A percentile compares a stretch with the other conserved stretches of the same genome.
Evolutionary conservation across 2,113 vertebrate genomes (phyloP).

Genomic region (Strix uralensis): DNA sequence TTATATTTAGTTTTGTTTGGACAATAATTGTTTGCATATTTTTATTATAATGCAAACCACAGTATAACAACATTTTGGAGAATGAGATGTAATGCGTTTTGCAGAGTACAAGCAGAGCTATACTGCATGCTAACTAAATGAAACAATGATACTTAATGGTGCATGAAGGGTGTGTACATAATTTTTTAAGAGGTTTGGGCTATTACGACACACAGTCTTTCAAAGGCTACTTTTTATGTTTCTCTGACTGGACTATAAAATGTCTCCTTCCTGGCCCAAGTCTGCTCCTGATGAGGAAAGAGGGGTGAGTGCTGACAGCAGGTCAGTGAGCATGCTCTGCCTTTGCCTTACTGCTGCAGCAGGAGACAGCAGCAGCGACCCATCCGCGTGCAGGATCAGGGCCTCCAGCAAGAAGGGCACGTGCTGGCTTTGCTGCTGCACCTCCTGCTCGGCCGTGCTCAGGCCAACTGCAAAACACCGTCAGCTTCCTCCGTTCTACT

Average conservation of each 20-base stretch:
- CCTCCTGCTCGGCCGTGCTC: fast-evolving
- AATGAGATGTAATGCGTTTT: background rate
- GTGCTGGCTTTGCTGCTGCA: background rate
- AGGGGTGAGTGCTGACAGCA: background rate
- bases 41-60: background rate
- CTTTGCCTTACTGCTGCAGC: background rate
- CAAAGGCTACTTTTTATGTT: background rate
- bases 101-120: background rate
- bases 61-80: background rate
- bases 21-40: background rate
- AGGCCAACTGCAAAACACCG: fast-evolving
- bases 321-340: background rate
- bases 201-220: background rate
- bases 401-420: background rate
- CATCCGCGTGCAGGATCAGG: fast-evolving
- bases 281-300: background rate
- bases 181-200: background rate
- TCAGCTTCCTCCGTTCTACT: no score
- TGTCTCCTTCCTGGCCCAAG: background rate
- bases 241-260: background rate
- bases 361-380: background rate
- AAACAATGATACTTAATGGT: background rate
- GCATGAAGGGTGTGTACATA: background rate
- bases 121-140: background rate
- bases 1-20: background rate